Conservation (phyloP, 2,113 vertebrate species). For the Gavia stellata region DNA sequence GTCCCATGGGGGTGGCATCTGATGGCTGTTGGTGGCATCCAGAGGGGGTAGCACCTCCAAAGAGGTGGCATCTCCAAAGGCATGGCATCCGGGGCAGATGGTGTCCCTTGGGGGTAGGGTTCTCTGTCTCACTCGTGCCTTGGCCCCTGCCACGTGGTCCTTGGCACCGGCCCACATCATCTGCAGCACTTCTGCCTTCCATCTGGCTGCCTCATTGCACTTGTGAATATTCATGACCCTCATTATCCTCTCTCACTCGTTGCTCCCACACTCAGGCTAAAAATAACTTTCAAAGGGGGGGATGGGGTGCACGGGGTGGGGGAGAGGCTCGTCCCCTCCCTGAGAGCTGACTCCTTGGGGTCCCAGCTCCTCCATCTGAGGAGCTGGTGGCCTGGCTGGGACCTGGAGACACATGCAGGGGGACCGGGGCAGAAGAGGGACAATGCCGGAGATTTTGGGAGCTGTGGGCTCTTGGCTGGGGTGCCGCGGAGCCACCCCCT, state of each 20-base stretch:
- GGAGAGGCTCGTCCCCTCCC: background rate
- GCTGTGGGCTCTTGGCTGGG: background rate
- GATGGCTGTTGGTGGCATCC: background rate
- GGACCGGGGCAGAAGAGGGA: background rate
- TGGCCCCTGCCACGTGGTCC: background rate
- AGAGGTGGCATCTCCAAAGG: background rate
- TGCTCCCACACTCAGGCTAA: slow-evolving; percentile 58
- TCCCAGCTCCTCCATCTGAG: background rate
- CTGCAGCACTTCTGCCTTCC: slow-evolving; percentile 70
- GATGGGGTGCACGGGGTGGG: background rate
- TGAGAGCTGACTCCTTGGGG: background rate
- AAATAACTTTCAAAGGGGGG: slow-evolving; percentile 50
- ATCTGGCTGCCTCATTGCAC: slow-evolving; percentile 48
- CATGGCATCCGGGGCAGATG: background rate
- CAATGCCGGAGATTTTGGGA: background rate
- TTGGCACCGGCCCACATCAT: slow-evolving; percentile 61
- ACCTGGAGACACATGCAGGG: too few species aligned
- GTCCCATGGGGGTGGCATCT: background rate
- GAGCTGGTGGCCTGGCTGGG: background rate
- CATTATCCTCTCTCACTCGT: slow-evolving; percentile 53
- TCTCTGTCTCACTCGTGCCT: background rate
- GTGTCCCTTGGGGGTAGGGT: background rate
- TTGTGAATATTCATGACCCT: slow-evolving; percentile 67
- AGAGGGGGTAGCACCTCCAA: background rate
- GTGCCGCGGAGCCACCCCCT: accelerated